Base-by-base conservation (phyloP, 1,140 invertebrate species). In the Panagrolaimus sp. region DNA sequence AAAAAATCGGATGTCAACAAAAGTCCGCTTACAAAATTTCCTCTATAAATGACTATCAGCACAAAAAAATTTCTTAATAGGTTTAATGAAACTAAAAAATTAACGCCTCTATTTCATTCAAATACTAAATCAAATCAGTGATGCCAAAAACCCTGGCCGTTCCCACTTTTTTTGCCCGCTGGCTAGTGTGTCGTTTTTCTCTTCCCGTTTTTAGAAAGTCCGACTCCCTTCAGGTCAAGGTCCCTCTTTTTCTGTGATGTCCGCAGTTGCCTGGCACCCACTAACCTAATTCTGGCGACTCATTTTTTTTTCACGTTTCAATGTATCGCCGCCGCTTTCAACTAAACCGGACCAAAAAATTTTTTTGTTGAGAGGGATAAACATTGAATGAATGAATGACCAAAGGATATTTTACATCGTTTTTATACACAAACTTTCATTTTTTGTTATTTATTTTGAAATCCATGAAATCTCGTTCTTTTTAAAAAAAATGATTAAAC, bases 241-340 rank as follows among this genome's bases (percentile, higher is more conserved):
- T 58, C 52, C 52, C 28, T 28, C 4, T 58, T 12, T 28, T 21
- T 26, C 14, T 28, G 17, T n/a, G 52, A 21, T 26, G n/a, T 24
- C 21, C 21, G 21, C 52, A 58, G 21, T 24, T 26, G 52, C 52
- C 52, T 26, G 52, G 52, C 52, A 28, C 52, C 52, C 52, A 58
- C 52, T 58, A 58, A 58, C 52, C 52, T 58, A 58, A 58, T 26
- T 58, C 28, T 28, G 48, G 52, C 52, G 32, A 38, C 32, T 38
- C 32, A 38, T 38, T 38, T 38, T 38, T n/a, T 38, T 38, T 38
- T 38, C 32, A 38, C 32, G 32, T 38, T 38, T 38, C 32, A 38
- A 38, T 38, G 32, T 38, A 38, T 38, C 32, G 32, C 32, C 32
- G 7, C 32, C 28, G 21, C 52, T 28, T 58, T 58, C 21, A 58